These are phyloP conservation scores for Gastracanthus pulcherrimus DNA, from an alignment of 2,888 invertebrate genomes.

Conservation along the genomic window DNA sequence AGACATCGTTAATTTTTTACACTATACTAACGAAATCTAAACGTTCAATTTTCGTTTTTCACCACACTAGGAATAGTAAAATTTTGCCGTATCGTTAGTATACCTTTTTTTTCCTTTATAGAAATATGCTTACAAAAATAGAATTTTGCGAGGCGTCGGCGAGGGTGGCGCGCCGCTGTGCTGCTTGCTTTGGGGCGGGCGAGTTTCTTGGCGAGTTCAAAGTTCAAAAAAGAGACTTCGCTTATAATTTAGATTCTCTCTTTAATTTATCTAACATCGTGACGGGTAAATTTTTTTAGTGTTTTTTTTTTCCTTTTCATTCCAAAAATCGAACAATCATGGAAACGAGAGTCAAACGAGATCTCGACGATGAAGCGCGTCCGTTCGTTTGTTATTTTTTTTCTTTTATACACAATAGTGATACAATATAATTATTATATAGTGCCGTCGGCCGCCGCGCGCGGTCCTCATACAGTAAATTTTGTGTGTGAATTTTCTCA, in stretches of 20 bases:
- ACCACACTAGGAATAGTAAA: conserved; percentile 77
- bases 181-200: conserved; percentile 69
- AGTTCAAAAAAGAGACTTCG: conserved; percentile 45
- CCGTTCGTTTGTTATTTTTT: conserved; percentile 6
- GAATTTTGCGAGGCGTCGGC: conserved; percentile 76
- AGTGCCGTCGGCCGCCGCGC: conserved; percentile 71
- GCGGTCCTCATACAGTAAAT: conserved; percentile 72
- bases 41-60: conserved; percentile 77
- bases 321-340: conserved; percentile 46
- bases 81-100: conserved; percentile 78
- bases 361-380: conserved; percentile 36
- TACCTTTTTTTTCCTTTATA: conserved; percentile 74
- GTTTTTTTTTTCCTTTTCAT: conserved; percentile 23
- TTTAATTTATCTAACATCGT: conserved; percentile 47
- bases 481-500: conserved; percentile 72
- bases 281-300: conserved; percentile 40
- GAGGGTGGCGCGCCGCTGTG: conserved; percentile 70
- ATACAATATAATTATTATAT: conserved; percentile 57
- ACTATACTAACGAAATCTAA: conserved; percentile 78
- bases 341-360: conserved; percentile 54
- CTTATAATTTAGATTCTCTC: conserved; percentile 24
- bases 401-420: conserved; percentile 50
- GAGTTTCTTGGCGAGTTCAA: conserved; percentile 65
- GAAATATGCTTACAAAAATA: conserved; percentile 78
- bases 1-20: conserved; percentile 77